Base-by-base conservation (phyloP, 2,113 vertebrate species). In the Chaenogobius annularis region DNA sequence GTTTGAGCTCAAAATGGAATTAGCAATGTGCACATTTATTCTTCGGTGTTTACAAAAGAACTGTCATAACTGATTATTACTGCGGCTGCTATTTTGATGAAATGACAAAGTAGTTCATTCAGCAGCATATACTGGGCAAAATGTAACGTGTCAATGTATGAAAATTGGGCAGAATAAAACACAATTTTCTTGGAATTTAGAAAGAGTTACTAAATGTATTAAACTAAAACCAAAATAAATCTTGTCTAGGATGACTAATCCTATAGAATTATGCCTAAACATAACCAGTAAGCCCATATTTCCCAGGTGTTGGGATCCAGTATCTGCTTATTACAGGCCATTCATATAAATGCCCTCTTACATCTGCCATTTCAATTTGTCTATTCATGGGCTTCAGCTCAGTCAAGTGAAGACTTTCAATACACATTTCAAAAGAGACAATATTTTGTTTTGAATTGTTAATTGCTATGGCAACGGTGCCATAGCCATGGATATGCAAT, bases 31-130 rank as follows among this genome's bases (percentile, higher is more conserved):
- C 9, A 12, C 52, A 55, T 47, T 59, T 73, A 58, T 14, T 23
- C 1, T n/a, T 50, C 55, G 20, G 20, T 12, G 56, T 44, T 67
- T 65, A 65, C 62, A 65, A 40, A 65, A 40, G 40, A 23, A 22
- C 64, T 23, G 40, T 66, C 64, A 66, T 46, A 14, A 66, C 43
- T 20, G 43, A 66, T 66, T 66, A 66, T 23, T 66, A 66, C 12
- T 15, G 40, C 20, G 4, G 40, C 64, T 14, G 61, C 61, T 63
- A 20, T 63, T 63, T 63, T 63, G 61, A 63, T 63, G 23, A 43
- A 19, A 63, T 63, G 17, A 63, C 31, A 63, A 35, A 61, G 61
- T 63, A 5, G n/a, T 47, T 47, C 15, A 47, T 66, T 66, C 63
- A 47, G 37, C 20, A 12, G 37, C 40, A 15, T 63, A 40, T 61